These are phyloP conservation scores for Leptosomus discolor DNA, from an alignment of 2,113 vertebrate genomes.

Conservation along the genomic window DNA sequence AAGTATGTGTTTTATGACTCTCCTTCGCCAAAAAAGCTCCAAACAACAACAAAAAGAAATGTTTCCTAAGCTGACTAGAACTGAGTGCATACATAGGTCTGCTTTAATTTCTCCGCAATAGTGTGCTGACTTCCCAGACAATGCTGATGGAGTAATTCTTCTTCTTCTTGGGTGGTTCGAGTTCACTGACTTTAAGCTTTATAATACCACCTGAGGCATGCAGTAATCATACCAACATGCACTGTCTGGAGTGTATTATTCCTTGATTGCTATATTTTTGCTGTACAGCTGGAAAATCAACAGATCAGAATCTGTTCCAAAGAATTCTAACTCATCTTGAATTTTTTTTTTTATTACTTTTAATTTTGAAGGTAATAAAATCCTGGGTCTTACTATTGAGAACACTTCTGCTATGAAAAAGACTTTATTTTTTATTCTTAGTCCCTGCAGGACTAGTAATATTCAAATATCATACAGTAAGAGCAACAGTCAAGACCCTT, in stretches of 20 bases:
- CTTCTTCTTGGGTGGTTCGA: conserved; percentile 5
- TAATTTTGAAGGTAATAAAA: neutral
- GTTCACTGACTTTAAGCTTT: neutral
- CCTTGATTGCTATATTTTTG: neutral
- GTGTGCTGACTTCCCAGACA: neutral
- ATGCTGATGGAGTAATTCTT: neutral
- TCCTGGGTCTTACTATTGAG: neutral
- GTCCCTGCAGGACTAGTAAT: neutral
- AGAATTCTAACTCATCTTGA: neutral
- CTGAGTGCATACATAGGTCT: neutral
- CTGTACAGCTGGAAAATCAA: neutral
- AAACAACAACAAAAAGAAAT: neutral
- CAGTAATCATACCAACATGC: neutral
- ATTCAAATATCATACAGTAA: neutral
- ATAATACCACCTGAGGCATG: neutral
- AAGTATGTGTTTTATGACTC: neutral
- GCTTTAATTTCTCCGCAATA: neutral
- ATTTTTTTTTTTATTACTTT: neutral
- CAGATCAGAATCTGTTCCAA: neutral
- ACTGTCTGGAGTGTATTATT: neutral
- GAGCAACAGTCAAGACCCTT: neutral
- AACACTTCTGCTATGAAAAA: neutral
- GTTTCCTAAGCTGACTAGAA: neutral
- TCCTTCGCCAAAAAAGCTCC: neutral
- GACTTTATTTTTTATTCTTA: neutral